phyloP scores from a whole-genome alignment of 2,113 vertebrate genomes.

The Brevimyrus niger region DNA sequence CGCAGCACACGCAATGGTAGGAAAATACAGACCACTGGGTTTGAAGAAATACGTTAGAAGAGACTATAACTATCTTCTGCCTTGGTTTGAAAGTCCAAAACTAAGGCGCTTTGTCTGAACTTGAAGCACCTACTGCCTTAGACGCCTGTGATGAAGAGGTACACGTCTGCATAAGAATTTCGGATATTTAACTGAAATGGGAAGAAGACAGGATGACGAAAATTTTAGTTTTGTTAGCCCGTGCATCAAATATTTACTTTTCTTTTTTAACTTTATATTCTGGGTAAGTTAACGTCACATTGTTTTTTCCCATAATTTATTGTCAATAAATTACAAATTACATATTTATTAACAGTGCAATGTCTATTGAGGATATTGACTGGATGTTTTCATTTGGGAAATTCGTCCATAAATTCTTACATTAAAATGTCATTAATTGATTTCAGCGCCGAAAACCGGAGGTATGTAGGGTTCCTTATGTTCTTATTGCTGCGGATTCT shows the following conservation, averaged over 20 bases:
- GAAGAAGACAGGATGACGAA: background rate
- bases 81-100: background rate
- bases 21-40: background rate
- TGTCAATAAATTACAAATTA: background rate
- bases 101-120: background rate
- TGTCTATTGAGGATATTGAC: background rate
- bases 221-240: conserved; percentile 6
- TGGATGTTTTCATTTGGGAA: background rate
- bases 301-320: background rate
- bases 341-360: background rate
- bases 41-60: background rate
- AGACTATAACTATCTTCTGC: background rate
- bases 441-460: background rate
- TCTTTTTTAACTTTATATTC: conserved; percentile 15
- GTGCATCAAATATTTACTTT: conserved; percentile 9
- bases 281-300: conserved; percentile 4
- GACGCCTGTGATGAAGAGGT: background rate
- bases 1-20: background rate
- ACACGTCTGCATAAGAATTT: background rate
- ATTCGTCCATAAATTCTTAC: background rate
- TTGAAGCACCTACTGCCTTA: background rate
- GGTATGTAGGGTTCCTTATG: background rate
- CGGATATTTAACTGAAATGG: background rate
- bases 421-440: background rate
- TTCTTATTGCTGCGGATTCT: background rate